phyloP scores from a whole-genome alignment of 2,113 vertebrate species.

The Crotalus tigris region DNA sequence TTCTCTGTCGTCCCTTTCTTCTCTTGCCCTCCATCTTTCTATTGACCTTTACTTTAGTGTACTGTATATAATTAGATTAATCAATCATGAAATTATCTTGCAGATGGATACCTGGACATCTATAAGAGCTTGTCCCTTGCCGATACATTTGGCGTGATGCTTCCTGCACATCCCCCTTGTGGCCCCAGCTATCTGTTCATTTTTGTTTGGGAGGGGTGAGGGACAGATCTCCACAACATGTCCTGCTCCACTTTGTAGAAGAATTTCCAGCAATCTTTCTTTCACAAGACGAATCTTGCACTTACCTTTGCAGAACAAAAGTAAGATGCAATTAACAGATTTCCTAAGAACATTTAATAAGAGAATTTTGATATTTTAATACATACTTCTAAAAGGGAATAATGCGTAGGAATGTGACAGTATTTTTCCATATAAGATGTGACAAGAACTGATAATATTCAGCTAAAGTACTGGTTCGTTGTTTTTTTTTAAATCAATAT shows the following conservation, averaged over 20 bases:
- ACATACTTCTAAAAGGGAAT: not conserved
- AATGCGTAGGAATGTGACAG: not conserved
- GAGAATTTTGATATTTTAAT: not conserved
- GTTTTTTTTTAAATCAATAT: not conserved
- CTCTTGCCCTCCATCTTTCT: too few species aligned
- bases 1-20: too few species aligned
- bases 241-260: not conserved
- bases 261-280: not conserved
- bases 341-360: not conserved
- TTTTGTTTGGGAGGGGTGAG: not conserved
- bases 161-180: not conserved
- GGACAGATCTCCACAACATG: not conserved
- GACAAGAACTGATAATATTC: not conserved
- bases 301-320: not conserved
- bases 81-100: not conserved
- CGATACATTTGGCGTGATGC: not conserved
- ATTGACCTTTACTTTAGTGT: not conserved
- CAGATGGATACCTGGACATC: not conserved
- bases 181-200: not conserved
- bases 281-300: not conserved
- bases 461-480: not conserved
- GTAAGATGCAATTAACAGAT: not conserved
- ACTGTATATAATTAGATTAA: not conserved
- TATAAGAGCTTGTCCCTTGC: not conserved
- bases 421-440: not conserved